Evolutionary conservation across 1,140 invertebrate genomes (phyloP), one percentile per base, ranked within the genome.

Genomic region (Dolichoris vasculosae): DNA sequence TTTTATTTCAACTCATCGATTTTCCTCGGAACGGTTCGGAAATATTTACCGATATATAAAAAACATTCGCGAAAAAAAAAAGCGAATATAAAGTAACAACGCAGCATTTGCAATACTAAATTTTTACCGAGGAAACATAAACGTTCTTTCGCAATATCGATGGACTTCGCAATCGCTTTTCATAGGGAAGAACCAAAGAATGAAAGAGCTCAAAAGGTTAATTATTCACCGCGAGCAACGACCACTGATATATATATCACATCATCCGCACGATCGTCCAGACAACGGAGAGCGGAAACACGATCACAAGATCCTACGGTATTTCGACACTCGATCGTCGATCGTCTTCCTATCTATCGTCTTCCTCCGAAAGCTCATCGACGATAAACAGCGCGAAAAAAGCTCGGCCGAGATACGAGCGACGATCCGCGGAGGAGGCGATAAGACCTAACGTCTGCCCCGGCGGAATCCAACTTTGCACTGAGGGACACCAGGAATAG

Each of bases 401-500:
- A 73, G 69, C 69, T 73, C 69, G 23, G 8, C 40, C 23, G 46
- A 82, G 9, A 23, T 17, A 20, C 13, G 35, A 30, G 46, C 67
- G 38, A 30, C 48, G 48, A 46, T 15, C 7, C 26, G 17, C 17
- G n/a, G 43, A 48, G 32, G 46, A 71, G 48, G 55, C 82, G 75
- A 82, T 73, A 82, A 84, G 43, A 38, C 40, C 40, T 51, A 78
- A 78, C 55, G n/a, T 30, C 73, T 17, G 43, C 20, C 43, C 38
- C 82, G 82, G n/a, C 82, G 75, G 63, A 69, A 84, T 78, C 82
- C 82, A 35, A 51, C 30, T 64, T 46, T 48, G 43, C 63, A 84
- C 83, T 79, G 83, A 51, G 76, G 82, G 46, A 79, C 43, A 78
- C 83, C 83, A 84, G 83, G 83, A 84, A 84, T 84, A 84, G 83